Evolutionary conservation across 2,797 vertebrate genomes (phyloP).

Genomic region (Syngnathus acus): DNA sequence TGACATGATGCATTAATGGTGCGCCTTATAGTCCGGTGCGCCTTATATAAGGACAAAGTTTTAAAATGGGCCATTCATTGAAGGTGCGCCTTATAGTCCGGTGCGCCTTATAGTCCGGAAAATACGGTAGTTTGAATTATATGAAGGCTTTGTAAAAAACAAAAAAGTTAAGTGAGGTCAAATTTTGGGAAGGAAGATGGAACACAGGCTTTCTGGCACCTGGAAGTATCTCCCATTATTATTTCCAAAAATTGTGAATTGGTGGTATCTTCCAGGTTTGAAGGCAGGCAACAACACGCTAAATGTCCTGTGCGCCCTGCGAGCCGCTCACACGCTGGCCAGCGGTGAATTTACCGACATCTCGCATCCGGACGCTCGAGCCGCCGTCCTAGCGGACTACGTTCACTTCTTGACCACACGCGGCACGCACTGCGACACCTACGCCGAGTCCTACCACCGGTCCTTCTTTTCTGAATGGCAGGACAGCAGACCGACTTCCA

Average conservation of each 20-base stretch:
- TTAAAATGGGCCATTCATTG: too few relatives aligned
- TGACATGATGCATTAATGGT: too few relatives aligned
- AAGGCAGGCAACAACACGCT: constrained; percentile 60
- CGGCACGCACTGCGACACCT: constrained; percentile 53
- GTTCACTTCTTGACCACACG: constrained; percentile 57
- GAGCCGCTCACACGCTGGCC: constrained; percentile 29
- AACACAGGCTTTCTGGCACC: background rate
- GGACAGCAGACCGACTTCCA: constrained; percentile 23
- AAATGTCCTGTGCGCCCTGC: constrained; percentile 56
- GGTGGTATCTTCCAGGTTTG: constrained; percentile 41
- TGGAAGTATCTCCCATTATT: too few relatives aligned
- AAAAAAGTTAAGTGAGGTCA: too few relatives aligned
- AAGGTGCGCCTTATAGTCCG: too few relatives aligned
- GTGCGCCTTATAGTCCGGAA: too few relatives aligned
- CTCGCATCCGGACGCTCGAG: constrained; percentile 32
- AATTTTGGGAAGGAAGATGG: too few relatives aligned
- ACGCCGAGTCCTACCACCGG: constrained; percentile 65
- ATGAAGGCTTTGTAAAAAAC: too few relatives aligned
- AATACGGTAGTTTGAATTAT: too few relatives aligned
- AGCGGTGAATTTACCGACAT: constrained; percentile 10
- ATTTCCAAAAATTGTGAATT: background rate
- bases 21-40: too few relatives aligned
- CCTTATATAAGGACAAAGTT: too few relatives aligned
- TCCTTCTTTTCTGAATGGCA: constrained; percentile 64
- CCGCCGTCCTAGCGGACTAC: constrained; percentile 52